Evolutionary conservation across 2,888 invertebrate genomes (phyloP).

Genomic region (Actias luna): DNA sequence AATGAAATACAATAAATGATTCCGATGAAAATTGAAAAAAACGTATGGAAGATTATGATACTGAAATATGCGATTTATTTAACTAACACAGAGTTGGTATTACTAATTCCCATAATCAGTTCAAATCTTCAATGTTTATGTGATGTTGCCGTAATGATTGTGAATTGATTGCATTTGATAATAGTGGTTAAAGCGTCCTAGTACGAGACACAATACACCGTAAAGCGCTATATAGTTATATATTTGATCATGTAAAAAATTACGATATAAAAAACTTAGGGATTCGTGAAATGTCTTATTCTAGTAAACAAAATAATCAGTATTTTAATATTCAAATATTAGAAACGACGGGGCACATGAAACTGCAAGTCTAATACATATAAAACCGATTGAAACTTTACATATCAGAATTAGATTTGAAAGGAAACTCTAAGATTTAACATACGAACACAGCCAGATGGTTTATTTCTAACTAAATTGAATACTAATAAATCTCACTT

Average conservation of each 20-base stretch:
- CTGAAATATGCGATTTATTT: too few relatives aligned
- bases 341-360: not conserved
- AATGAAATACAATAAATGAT: too few relatives aligned
- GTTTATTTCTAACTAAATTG: constrained; percentile 2
- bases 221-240: too few relatives aligned
- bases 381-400: constrained; percentile 18
- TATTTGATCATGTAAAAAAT: not conserved
- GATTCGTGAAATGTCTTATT: not conserved
- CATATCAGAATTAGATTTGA: not conserved
- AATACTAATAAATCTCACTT: constrained; percentile 4
- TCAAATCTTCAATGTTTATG: too few relatives aligned
- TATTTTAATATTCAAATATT: not conserved
- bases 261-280: not conserved
- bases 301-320: not conserved
- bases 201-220: too few relatives aligned
- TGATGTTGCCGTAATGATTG: too few relatives aligned
- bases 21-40: too few relatives aligned
- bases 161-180: too few relatives aligned
- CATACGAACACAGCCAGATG: constrained; percentile 17
- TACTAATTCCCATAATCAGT: too few relatives aligned
- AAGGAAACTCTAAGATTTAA: constrained; percentile 11
- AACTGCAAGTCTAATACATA: constrained; percentile 8
- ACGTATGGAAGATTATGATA: too few relatives aligned
- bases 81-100: too few relatives aligned
- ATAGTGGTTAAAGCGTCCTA: too few relatives aligned